A percentile compares a stretch with the other conserved stretches of the same genome.
These are phyloP conservation scores for Tetramorium simillimum DNA, from an alignment of 1,140 invertebrate species.

Conservation along the genomic window DNA sequence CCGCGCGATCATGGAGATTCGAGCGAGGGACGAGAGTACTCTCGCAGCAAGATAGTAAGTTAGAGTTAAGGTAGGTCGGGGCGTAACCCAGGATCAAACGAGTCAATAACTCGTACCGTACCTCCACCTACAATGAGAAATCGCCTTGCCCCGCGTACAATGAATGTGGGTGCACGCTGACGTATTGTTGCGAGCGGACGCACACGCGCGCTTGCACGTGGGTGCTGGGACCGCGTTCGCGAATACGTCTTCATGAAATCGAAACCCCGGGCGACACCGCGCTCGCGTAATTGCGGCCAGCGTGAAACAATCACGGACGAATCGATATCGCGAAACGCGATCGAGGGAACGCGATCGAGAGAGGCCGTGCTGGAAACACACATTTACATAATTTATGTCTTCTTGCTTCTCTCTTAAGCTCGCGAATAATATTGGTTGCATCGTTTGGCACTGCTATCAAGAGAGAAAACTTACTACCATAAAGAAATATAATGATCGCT, in stretches of 20 bases:
- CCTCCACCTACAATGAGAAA: constrained; percentile 81
- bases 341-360: constrained; percentile 27
- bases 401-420: neutral
- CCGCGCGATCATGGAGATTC: constrained; percentile 35
- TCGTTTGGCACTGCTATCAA: neutral
- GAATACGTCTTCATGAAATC: constrained; percentile 81
- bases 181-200: constrained; percentile 68
- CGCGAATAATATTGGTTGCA: neutral
- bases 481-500: neutral
- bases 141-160: constrained; percentile 72
- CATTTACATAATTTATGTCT: constrained; percentile 54
- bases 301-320: constrained; percentile 67
- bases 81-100: constrained; percentile 83
- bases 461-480: constrained; percentile 17
- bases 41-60: constrained; percentile 79
- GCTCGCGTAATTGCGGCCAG: constrained; percentile 61
- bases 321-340: constrained; percentile 50
- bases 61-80: constrained; percentile 82
- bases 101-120: constrained; percentile 82
- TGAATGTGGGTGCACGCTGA: constrained; percentile 78
- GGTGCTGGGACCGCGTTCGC: constrained; percentile 56
- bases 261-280: constrained; percentile 63
- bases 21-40: constrained; percentile 59
- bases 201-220: constrained; percentile 59
- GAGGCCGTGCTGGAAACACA: constrained; percentile 31